Conservation (phyloP, 2,113 vertebrate species). For the Apeltes quadracus region DNA sequence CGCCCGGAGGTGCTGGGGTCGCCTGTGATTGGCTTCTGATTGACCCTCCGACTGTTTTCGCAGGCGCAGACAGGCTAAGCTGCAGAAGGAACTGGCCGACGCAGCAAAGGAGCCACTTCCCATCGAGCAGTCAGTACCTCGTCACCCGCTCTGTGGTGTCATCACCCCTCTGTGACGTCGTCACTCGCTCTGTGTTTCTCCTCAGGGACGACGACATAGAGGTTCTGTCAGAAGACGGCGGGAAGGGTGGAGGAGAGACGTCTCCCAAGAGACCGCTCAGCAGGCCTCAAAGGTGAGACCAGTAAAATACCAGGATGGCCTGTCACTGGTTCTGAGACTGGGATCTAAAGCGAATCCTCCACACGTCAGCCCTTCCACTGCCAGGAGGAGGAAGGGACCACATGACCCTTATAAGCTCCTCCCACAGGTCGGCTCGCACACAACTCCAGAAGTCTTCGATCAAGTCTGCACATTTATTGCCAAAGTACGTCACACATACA, state of each 20-base stretch:
- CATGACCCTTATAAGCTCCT: too few relatives aligned
- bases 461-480: too few relatives aligned
- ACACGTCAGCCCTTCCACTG: too few relatives aligned
- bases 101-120: constrained; percentile 97
- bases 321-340: too few relatives aligned
- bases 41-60: not conserved
- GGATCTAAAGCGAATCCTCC: too few relatives aligned
- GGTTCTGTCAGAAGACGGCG: constrained; percentile 89
- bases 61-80: constrained; percentile 91
- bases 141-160: not conserved
- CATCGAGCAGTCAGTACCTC: constrained; percentile 88
- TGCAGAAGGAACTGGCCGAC: constrained; percentile 96
- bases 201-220: constrained; percentile 97
- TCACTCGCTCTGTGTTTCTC: not conserved
- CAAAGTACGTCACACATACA: too few relatives aligned
- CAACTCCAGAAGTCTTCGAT: too few relatives aligned
- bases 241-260: constrained; percentile 84
- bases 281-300: constrained; percentile 84
- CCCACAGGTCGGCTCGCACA: too few relatives aligned
- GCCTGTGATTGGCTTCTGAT: not conserved
- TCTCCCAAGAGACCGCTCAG: constrained; percentile 81
- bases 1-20: not conserved
- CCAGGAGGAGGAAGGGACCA: too few relatives aligned
- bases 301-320: not conserved
- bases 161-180: not conserved